A percentile compares a stretch with the other conserved stretches of the same genome.
These are phyloP conservation scores for Eristalis intricaria DNA, from an alignment of 2,888 invertebrate genomes.

Conservation along the genomic window DNA sequence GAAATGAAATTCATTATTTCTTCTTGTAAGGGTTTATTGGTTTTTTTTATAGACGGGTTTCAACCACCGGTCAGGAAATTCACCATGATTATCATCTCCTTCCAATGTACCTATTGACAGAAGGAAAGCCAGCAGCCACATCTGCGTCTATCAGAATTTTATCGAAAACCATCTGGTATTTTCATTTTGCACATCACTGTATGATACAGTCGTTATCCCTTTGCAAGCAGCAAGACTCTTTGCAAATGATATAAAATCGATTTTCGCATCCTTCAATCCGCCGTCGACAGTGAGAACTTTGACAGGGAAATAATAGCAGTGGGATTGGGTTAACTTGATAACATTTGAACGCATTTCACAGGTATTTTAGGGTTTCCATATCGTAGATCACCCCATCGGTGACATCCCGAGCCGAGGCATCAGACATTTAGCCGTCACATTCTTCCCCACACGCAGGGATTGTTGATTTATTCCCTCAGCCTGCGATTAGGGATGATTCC, in stretches of 20 bases:
- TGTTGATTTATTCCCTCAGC: background rate
- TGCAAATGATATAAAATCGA: conserved; percentile 44
- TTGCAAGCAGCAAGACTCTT: background rate
- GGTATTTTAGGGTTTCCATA: conserved; percentile 22
- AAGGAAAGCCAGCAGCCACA: background rate
- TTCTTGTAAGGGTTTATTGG: too few species aligned
- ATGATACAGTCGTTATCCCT: conserved; percentile 1
- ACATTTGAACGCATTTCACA: conserved; percentile 6
- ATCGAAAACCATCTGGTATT: background rate
- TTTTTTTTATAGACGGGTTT: too few species aligned
- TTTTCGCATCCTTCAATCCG: background rate
- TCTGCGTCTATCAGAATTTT: background rate
- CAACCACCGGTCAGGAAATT: too few species aligned
- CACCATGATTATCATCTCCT: too few species aligned
- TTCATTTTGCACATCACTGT: background rate
- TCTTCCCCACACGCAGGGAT: background rate
- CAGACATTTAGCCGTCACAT: background rate
- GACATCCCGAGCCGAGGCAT: conserved; percentile 1
- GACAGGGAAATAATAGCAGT: background rate
- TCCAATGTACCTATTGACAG: too few species aligned
- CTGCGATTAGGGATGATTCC: background rate
- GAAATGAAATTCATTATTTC: too few species aligned
- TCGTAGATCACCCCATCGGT: background rate
- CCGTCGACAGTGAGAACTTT: conserved; percentile 14
- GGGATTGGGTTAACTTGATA: conserved; percentile 23